Percentiles rank a stretch among this genome's conserved stretches.
Conservation (phyloP, 2,888 invertebrate species). For the Plagodis pulveraria region DNA sequence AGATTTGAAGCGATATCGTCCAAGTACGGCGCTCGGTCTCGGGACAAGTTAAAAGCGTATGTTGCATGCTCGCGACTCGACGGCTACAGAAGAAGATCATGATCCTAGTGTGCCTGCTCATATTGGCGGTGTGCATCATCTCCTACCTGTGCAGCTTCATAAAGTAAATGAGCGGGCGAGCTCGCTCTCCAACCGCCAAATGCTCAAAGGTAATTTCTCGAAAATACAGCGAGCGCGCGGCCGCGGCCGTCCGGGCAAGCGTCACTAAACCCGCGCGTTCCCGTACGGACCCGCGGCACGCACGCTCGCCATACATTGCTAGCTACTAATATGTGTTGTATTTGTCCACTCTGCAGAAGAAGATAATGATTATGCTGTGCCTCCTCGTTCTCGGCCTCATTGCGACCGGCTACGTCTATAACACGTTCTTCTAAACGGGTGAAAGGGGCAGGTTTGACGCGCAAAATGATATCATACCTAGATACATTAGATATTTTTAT, state of each 20-base stretch:
- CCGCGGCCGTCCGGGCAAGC: slow-evolving; percentile 25
- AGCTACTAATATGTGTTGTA: slow-evolving; percentile 76
- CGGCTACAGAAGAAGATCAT: slow-evolving; percentile 94
- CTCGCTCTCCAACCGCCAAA: slow-evolving; percentile 53
- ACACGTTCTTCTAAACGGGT: slow-evolving; percentile 80
- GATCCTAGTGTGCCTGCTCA: slow-evolving; percentile 95
- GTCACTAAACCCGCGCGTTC: slow-evolving; percentile 4
- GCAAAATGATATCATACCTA: slow-evolving; percentile 51
- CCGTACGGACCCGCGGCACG: slow-evolving; percentile 36
- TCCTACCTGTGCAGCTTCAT: slow-evolving; percentile 86
- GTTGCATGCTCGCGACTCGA: slow-evolving; percentile 72
- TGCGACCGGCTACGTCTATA: slow-evolving; percentile 83
- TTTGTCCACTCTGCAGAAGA: slow-evolving; percentile 91
- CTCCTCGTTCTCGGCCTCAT: slow-evolving; percentile 92
- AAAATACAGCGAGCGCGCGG: slow-evolving; percentile 54
- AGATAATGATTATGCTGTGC: slow-evolving; percentile 96
- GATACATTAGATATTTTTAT: slow-evolving; percentile 49
- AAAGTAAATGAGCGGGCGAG: slow-evolving; percentile 65
- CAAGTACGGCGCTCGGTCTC: slow-evolving; percentile 43
- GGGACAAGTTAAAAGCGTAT: slow-evolving; percentile 73
- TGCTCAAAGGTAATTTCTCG: slow-evolving; percentile 75
- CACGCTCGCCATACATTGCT: slow-evolving; percentile 62
- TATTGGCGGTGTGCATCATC: slow-evolving; percentile 92
- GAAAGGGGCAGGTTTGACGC: slow-evolving; percentile 80
- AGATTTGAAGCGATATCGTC: slow-evolving; percentile 46